Base-by-base conservation (phyloP, 2,797 vertebrate genomes). In the Manis javanica region DNA sequence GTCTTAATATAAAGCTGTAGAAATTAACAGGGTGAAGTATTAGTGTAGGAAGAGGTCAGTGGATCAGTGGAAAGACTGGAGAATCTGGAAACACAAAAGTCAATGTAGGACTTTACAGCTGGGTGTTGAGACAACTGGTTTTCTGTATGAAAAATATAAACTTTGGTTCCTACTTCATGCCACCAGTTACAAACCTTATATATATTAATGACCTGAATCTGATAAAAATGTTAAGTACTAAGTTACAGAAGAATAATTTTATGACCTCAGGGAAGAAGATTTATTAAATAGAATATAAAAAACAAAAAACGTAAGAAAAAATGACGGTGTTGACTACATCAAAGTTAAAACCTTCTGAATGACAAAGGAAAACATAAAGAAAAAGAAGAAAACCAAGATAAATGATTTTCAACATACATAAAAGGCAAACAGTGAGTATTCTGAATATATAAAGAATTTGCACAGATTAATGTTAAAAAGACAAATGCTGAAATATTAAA, bases 211-310 rank as follows among this genome's bases (percentile, higher is more conserved):
- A 69, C 23, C 31, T n/a, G 51, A 94, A 63, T 55, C 7, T 75
- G 55, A 71, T 74, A 31, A 79, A 49, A 64, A 42, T 31, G 19
- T 81, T 66, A 49, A 63, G 66, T 81, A 87, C 51, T 64, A 86
- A 72, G 74, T 53, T 53, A 68, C 37, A 91, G 8, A 75, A 64
- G 18, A 66, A 42, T 81, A 86, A 90, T 81, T 93, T 86, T 86
- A 59, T 61, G 29, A 66, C 29, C 15, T 59, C 29, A 37, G 51
- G 21, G 5, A 91, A 92, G 49, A 74, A 18, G 7, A 68, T 68
- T 86, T 96, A 26, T 53, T 90, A 79, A 95, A 18, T 72, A 66
- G 81, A 12, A 46, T 31, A 55, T 11, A 29, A 88, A 63, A 59
- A 19, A 0, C 29, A 77, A 18, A 74, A 81, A 31, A 72, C 16